Percentiles rank a stretch among this genome's conserved stretches.
Evolutionary conservation across 2,113 vertebrate genomes (phyloP).

Genomic region (Phylloscopus trochilus): DNA sequence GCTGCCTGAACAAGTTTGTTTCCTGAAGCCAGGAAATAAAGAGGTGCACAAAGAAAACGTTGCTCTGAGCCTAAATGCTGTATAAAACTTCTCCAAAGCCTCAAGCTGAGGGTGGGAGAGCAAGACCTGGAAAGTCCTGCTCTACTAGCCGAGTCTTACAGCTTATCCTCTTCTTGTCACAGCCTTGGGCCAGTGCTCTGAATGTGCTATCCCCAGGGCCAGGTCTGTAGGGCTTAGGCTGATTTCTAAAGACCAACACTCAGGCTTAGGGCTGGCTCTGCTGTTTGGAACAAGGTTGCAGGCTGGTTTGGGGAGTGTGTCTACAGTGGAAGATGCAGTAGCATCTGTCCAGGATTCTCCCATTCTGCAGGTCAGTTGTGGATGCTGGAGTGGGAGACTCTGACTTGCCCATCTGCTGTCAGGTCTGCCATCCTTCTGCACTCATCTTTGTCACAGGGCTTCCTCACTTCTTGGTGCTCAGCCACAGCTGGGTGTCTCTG

Average conservation of each 20-base stretch:
- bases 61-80: neutral
- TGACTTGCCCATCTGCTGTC: neutral
- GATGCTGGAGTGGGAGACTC: neutral
- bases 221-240: neutral
- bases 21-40: neutral
- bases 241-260: neutral
- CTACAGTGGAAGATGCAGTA: neutral
- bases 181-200: neutral
- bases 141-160: neutral
- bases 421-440: neutral
- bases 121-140: neutral
- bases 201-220: neutral
- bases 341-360: neutral
- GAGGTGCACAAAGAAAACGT: neutral
- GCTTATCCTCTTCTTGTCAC: neutral
- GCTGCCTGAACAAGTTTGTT: neutral
- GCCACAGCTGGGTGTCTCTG: neutral
- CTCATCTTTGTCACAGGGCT: accelerated
- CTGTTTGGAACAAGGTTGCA: neutral
- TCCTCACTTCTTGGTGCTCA: neutral
- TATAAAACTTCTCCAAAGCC: neutral
- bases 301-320: neutral
- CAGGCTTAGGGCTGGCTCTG: neutral
- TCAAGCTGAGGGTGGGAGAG: neutral
- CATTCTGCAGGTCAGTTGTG: neutral